Base-by-base conservation (phyloP, 2,888 invertebrate genomes). In the Cosmorhoe ocellata region DNA sequence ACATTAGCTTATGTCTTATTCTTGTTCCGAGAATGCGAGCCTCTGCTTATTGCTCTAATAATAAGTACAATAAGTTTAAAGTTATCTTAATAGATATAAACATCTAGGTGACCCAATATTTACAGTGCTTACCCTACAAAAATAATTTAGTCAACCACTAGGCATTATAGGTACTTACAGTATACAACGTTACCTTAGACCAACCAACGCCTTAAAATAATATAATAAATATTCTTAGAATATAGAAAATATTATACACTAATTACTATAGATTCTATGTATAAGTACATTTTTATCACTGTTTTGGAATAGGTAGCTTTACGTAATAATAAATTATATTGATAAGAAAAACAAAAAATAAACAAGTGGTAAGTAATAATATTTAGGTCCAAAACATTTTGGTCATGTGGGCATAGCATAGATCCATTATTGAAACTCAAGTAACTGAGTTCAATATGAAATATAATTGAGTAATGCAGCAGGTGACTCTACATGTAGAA, bases 111-210 rank as follows among this genome's bases (percentile, higher is more conserved):
- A 75, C 64, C 74, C 68, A 65, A 51, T 87, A 87, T 89, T 49
- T 89, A 89, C 89, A 89, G 83, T 89, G 86, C 79, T 86, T 86
- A 89, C 50, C 64, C 89, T 88, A 89, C 78, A 89, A 87, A 89
- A 90, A 90, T 90, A 89, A 90, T 89, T 90, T 90, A 89, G 68
- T 83, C 74, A 76, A 84, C 76, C 76, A 76, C 84, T 88, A 18
- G 18, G 18, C 4, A 84, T 89, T 88, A n/a, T n/a, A 84, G 18
- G 18, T 18, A 18, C 4, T 4, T 89, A 89, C 86, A 87, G 82
- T 79, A 76, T 86, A 85, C 81, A 69, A 47, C 67, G 69, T 66
- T 55, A 63, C 67, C 56, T 70, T 73, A 71, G 9, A 26, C 9
- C 2, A 7, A 26, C 13, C 2, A 75, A 62, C 71, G 51, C 58